phyloP scores from a whole-genome alignment of 1,140 invertebrate species.

The Leptinotarsa defecta region DNA sequence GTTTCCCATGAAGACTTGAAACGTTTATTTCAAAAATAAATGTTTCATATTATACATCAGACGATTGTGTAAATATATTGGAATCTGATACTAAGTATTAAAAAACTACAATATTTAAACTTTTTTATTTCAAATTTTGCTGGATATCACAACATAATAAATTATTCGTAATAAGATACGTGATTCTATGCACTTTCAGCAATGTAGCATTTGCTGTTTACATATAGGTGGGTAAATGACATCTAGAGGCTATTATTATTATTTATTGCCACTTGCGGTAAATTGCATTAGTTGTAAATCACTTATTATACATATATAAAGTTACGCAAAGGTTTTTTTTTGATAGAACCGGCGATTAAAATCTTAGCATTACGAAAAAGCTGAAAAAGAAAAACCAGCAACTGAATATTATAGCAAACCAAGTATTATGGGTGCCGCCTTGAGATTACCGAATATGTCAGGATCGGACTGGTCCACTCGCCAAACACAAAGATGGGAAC shows the following conservation, averaged over 20 bases:
- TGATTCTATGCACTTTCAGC: conserved; percentile 19
- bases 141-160: background rate
- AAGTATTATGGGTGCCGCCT: too few relatives aligned
- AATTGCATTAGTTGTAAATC: conserved; percentile 6
- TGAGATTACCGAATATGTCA: too few relatives aligned
- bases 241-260: conserved; percentile 20
- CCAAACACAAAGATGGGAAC: too few relatives aligned
- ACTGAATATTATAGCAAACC: too few relatives aligned
- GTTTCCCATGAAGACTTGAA: conserved; percentile 33
- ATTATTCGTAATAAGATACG: conserved; percentile 19
- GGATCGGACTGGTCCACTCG: too few relatives aligned
- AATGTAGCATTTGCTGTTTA: background rate
- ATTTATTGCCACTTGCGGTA: conserved; percentile 9
- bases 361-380: background rate
- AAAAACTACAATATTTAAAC: conserved; percentile 36
- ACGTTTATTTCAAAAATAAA: conserved; percentile 52
- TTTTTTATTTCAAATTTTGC: conserved; percentile 8
- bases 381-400: background rate
- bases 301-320: background rate
- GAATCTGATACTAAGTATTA: conserved; percentile 50
- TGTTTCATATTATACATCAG: conserved; percentile 49
- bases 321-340: background rate
- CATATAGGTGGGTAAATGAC: background rate
- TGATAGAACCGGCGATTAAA: background rate
- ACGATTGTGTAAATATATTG: conserved; percentile 40